Base-by-base conservation (phyloP, 2,113 vertebrate genomes). In the Arizona elegans region DNA sequence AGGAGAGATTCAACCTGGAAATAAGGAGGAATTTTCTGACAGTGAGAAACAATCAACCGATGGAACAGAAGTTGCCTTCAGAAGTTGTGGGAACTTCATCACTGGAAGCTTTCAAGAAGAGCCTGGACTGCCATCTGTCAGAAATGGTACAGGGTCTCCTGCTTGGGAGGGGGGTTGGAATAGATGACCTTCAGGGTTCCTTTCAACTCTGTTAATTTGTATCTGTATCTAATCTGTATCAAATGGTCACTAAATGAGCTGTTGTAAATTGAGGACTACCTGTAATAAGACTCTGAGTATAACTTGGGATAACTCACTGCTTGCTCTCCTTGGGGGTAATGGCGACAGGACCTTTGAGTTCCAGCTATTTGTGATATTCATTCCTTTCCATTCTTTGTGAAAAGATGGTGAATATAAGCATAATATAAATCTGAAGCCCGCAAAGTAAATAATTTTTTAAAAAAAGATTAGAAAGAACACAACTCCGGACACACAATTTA, bases 401-500 rank as follows among this genome's bases (percentile, higher is more conserved):
- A 59, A 86, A 21, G 17, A 43, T 43, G 8, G 75, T 81, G 75
- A 10, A 81, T 33, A 43, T 38, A 81, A 81, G 17, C 0, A 1
- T 81, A 38, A 21, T 62, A 62, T 26, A 33, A 19, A 3, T 21
- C 33, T 38, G 33, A 1, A 11, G 5, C 26, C 24, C 52, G 5
- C 17, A 26, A 15, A 54, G 0, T 53, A 5, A 59, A 53, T 81
- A 53, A 13, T 4, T 17, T 19, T n/a, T n/a, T 5, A 13, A 65
- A 24, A 43, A 58, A 53, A 53, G 9, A 53, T 53, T 19, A 91
- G 19, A 17, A 75, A 90, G 5, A 81, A 6, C 0, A 89, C 97
- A 96, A 97, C 94, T 97, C 95, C 92, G 93, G 95, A 96, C 94
- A 96, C 95, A 92, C 92, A 92, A 2, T 81, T 54, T 95, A 91